Base-by-base conservation (phyloP, 1,140 invertebrate genomes). In the Ganaspis sp. region DNA sequence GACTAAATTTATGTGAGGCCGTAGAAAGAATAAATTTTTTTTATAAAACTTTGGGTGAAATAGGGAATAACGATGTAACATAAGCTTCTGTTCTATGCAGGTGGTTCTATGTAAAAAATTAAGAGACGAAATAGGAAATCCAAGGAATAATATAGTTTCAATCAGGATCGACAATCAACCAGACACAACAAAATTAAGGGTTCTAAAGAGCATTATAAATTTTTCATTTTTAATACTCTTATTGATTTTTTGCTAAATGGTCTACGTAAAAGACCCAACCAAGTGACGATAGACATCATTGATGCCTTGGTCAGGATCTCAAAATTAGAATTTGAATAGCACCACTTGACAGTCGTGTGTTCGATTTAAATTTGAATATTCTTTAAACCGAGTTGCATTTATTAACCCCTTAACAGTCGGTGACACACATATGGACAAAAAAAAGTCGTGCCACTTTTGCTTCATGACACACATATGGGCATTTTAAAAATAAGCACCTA, bases 211-310 rank as follows among this genome's bases (percentile, higher is more conserved):
- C 21, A 74, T 69, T 34, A 3, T 34, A 58, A 74, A 74, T 34
- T 54, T 73, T 64, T 73, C 26, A 53, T 23, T 34, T 34, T 34
- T 34, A 73, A 64, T 49, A 73, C 64, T 58, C 72, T 29, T 76
- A 72, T 58, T 72, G 29, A 84, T 77, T 72, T 69, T 38, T 34
- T 77, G 9, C 71, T 77, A 29, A 69, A 71, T 74, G 72, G 64
- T 21, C 64, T 77, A 37, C 54, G 6, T 26, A 69, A 70, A 9
- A 40, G 64, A 53, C 74, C 29, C 71, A 42, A 69, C 1, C 72
- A 77, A 34, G 76, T 74, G 8, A 74, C 76, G 1, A 74, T 45
- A 29, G 40, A 73, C n/a, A 49, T 77, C 26, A 74, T 77, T 42
- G 19, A 8, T 71, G 76, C 76, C 4, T 34, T 74, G 37, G 76